A percentile compares a stretch with the other conserved stretches of the same genome.
These are phyloP conservation scores for Regulus satrapa DNA, from an alignment of 2,113 vertebrate genomes.

Conservation along the genomic window DNA sequence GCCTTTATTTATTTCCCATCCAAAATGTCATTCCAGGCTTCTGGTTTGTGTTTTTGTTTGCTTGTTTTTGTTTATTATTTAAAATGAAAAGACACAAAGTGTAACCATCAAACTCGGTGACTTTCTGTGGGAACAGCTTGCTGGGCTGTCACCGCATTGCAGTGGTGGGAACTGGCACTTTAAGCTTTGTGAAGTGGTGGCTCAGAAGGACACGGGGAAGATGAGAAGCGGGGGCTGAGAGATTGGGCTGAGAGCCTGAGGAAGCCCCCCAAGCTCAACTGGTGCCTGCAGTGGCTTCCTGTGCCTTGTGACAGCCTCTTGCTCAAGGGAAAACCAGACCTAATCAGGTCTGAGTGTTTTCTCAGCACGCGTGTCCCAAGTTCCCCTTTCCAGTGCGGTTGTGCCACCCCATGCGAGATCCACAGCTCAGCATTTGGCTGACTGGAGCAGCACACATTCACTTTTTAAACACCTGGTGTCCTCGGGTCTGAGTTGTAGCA, in stretches of 20 bases:
- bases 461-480: too few species aligned
- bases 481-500: not conserved
- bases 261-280: not conserved
- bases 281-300: not conserved
- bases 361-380: not conserved
- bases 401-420: fast-evolving
- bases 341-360: not conserved
- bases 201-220: fast-evolving
- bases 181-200: not conserved
- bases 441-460: fast-evolving
- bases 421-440: fast-evolving
- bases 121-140: not conserved
- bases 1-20: constrained; percentile 15
- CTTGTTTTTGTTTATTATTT: not conserved
- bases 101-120: fast-evolving
- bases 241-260: not conserved
- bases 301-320: not conserved
- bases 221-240: not conserved
- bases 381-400: fast-evolving
- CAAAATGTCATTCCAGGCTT: not conserved
- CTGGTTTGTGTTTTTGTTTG: constrained; percentile 12
- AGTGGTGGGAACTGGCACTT: not conserved
- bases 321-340: not conserved
- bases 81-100: not conserved
- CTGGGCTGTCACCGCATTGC: not conserved